Conservation (phyloP, 2,888 invertebrate genomes). For the Mythimna vitellina region DNA sequence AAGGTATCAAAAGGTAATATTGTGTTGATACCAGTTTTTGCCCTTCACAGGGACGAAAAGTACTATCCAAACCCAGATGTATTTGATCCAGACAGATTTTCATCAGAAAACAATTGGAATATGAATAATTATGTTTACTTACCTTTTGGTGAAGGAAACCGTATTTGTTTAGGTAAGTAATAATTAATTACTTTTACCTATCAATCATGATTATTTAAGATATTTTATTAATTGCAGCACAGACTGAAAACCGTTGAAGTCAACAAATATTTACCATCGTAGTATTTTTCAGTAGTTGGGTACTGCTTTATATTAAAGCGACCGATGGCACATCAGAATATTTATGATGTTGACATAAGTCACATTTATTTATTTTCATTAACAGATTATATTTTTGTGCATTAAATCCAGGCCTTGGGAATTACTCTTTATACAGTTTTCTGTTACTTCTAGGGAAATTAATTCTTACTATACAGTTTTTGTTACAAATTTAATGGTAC, state of each 20-base stretch:
- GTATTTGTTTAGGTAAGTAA: constrained; percentile 86
- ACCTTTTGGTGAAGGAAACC: constrained; percentile 88
- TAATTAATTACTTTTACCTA: background rate
- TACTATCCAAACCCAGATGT: constrained; percentile 79
- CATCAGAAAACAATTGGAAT: constrained; percentile 66
- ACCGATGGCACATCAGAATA: background rate
- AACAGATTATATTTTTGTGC: background rate
- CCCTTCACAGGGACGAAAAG: constrained; percentile 78
- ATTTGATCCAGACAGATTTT: constrained; percentile 88
- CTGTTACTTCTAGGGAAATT: too few species aligned
- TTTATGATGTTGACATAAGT: background rate
- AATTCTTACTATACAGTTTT: too few species aligned
- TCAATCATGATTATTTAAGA: background rate
- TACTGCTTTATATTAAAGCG: background rate
- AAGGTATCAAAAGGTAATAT: constrained; percentile 70
- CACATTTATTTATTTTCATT: background rate
- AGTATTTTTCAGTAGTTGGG: background rate
- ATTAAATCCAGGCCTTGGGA: background rate
- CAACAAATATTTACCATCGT: background rate
- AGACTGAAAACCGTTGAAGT: constrained; percentile 7
- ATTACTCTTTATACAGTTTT: background rate
- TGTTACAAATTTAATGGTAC: too few species aligned
- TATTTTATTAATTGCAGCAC: background rate
- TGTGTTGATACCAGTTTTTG: constrained; percentile 73
- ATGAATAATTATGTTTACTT: constrained; percentile 79